These are phyloP conservation scores for Osmerus eperlanus DNA, from an alignment of 2,113 vertebrate species.

Conservation along the genomic window DNA sequence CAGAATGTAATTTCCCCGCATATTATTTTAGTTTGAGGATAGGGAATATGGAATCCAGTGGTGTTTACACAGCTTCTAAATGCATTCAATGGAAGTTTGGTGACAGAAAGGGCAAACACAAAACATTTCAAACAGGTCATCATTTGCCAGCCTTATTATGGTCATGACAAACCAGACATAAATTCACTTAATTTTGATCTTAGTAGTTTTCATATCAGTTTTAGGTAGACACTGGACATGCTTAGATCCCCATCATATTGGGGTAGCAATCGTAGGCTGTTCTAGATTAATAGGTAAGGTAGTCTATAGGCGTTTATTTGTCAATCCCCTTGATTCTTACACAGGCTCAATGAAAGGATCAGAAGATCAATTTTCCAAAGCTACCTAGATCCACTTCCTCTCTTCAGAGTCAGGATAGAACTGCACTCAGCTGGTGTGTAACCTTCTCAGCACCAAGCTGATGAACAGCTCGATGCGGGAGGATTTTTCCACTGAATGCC, in stretches of 20 bases:
- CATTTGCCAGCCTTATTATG: too few species aligned
- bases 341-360: not conserved
- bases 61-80: not conserved
- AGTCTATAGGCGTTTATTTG: not conserved
- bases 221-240: not conserved
- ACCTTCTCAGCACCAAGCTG: constrained; percentile 53
- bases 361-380: not conserved
- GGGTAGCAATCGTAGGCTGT: not conserved
- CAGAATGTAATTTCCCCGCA: not conserved
- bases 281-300: not conserved
- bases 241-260: not conserved
- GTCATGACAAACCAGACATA: too few species aligned
- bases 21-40: not conserved
- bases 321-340: not conserved
- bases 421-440: constrained; percentile 31
- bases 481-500: too few species aligned
- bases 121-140: too few species aligned
- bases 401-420: constrained; percentile 17
- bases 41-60: not conserved
- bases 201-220: too few species aligned
- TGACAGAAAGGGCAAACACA: not conserved
- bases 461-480: constrained; percentile 47
- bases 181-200: too few species aligned
- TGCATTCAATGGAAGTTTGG: not conserved
- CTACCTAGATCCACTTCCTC: not conserved